Base-by-base conservation (phyloP, 1,140 invertebrate species). In the Zophobas morio region DNA sequence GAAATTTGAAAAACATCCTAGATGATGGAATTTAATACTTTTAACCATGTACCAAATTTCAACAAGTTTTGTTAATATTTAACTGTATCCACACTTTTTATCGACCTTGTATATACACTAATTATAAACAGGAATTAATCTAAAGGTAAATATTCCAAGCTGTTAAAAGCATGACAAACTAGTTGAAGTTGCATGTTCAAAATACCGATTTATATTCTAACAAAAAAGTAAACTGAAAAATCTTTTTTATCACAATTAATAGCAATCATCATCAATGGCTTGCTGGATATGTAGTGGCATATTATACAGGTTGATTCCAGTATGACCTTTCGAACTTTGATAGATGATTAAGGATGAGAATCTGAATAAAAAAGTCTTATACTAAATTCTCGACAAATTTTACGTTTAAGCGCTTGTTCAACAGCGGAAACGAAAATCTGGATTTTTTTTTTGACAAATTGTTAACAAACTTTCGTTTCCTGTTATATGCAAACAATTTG, bases 161-260 rank as follows among this genome's bases (percentile, higher is more conserved):
- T 63, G 57, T 8, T 63, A 63, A 70, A 70, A 40, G n/a, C 39
- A 70, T 40, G 63, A 70, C 35, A 70, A 70, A 40, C 63, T 70
- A 70, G 34, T 33, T 63, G 39, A 40, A 70, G 63, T 70, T 46
- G 42, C 6, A 70, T 39, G 63, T 39, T 70, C 35, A 70, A 70
- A 70, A 70, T 42, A 70, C 42, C 20, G 37, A 40, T 70, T 70
- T 70, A 71, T 42, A 40, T 71, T 71, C 49, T 53, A 53, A 53
- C 49, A 53, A 53, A 53, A 53, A 53, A 53, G 49, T 53, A 8
- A 20, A 53, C 4, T 53, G 20, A 53, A 53, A 53, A n/a, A 53
- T 2, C 4, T 53, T 20, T 53, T 53, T 53, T 53, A n/a, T 53
- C 49, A 53, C 49, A 32, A 53, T 53, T 53, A 53, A 53, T 53